phyloP scores from a whole-genome alignment of 2,888 invertebrate genomes.

The Prosapia bicincta region DNA sequence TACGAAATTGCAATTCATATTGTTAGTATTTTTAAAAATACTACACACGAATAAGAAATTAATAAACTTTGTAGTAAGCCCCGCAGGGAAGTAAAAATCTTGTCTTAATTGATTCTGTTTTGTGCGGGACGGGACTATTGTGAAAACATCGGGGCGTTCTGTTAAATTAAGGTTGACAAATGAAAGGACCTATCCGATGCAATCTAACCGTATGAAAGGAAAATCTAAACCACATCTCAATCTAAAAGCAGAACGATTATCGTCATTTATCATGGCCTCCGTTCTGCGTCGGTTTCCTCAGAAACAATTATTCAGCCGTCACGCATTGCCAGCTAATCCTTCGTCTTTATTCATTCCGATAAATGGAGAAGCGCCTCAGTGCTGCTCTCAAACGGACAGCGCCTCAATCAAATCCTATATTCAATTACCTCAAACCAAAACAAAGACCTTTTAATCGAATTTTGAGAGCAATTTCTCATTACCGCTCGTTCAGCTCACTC shows the following conservation, averaged over 20 bases:
- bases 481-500: too few relatives aligned
- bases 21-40: too few relatives aligned
- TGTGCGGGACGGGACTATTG: too few relatives aligned
- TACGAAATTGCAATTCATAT: too few relatives aligned
- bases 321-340: not conserved
- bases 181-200: not conserved
- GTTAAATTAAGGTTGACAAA: constrained; percentile 2
- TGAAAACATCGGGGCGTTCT: too few relatives aligned
- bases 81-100: too few relatives aligned
- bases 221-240: constrained; percentile 2
- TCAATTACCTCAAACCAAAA: not conserved
- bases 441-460: not conserved
- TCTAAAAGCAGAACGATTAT: not conserved
- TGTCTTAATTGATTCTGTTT: too few relatives aligned
- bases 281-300: not conserved
- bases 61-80: too few relatives aligned
- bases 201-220: not conserved
- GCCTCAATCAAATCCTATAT: not conserved
- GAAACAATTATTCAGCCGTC: not conserved
- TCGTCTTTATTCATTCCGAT: not conserved
- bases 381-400: not conserved
- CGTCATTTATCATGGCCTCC: not conserved
- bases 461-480: not conserved
- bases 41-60: too few relatives aligned
- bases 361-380: not conserved